Evolutionary conservation across 1,140 invertebrate genomes (phyloP).

Genomic region (Parasteatoda tepidariorum): DNA sequence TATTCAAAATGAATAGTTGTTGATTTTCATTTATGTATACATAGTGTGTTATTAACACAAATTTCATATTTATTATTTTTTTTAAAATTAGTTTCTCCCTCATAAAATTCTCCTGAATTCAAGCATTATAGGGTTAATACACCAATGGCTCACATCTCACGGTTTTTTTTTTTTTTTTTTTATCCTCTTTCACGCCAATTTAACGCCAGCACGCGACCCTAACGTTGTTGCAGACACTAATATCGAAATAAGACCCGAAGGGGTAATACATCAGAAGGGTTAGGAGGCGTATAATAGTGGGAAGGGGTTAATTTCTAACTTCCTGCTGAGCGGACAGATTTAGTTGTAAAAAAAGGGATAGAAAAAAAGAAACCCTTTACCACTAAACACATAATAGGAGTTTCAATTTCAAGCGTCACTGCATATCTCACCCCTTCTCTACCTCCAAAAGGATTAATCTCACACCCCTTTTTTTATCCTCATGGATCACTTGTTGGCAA

Average conservation of each 20-base stretch:
- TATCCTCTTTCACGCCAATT: too few species aligned
- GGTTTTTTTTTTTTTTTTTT: too few species aligned
- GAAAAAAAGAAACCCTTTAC: constrained; percentile 51
- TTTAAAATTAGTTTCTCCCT: too few species aligned
- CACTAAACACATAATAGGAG: constrained; percentile 42
- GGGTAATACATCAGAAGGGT: constrained; percentile 34
- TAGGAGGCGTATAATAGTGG: constrained; percentile 44
- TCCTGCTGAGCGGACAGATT: constrained; percentile 41
- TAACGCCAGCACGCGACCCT: too few species aligned
- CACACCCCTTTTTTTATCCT: constrained; percentile 4
- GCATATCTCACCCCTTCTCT: constrained; percentile 42
- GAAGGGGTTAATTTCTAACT: constrained; percentile 59
- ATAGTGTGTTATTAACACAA: too few species aligned
- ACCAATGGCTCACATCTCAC: too few species aligned
- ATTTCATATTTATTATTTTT: too few species aligned
- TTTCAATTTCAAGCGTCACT: constrained; percentile 55
- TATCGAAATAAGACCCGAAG: constrained; percentile 39
- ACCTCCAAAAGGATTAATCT: constrained; percentile 40
- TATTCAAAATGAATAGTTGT: too few species aligned
- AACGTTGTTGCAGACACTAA: background rate
- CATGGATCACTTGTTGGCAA: constrained; percentile 45
- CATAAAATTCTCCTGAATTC: too few species aligned
- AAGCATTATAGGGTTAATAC: too few species aligned
- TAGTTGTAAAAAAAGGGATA: background rate
- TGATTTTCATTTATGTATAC: too few species aligned